Conservation (phyloP, 2,113 vertebrate genomes). For the Pachypanchax playfairii region DNA sequence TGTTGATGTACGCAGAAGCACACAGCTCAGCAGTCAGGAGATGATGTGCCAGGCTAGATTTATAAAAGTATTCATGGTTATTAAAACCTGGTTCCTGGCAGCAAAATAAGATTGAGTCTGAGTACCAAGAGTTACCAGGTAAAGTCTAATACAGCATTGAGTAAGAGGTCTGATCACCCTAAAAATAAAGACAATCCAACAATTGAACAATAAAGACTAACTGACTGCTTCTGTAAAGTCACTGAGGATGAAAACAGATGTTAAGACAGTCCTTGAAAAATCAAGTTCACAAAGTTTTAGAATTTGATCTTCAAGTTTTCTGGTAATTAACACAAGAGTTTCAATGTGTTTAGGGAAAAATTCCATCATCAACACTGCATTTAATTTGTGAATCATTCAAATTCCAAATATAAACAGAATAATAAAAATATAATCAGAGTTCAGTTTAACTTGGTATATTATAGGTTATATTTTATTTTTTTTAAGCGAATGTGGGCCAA, state of each 20-base stretch:
- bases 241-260: not conserved
- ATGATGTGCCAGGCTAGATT: not conserved
- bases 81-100: not conserved
- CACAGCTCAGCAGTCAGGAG: not conserved
- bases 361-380: not conserved
- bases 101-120: not conserved
- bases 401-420: not conserved
- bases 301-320: not conserved
- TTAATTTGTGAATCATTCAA: not conserved
- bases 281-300: not conserved
- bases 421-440: no score
- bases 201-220: no score
- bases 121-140: not conserved
- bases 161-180: not conserved
- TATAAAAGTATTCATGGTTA: not conserved
- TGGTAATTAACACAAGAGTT: not conserved
- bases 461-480: no score
- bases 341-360: not conserved
- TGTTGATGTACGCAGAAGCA: not conserved
- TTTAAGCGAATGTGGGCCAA: no score
- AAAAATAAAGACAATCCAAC: not conserved
- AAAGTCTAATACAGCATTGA: not conserved
- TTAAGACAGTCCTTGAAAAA: not conserved
- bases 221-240: not conserved
- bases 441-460: no score